Conservation (phyloP, 2,797 vertebrate species). For the Hippocampus kuda region DNA sequence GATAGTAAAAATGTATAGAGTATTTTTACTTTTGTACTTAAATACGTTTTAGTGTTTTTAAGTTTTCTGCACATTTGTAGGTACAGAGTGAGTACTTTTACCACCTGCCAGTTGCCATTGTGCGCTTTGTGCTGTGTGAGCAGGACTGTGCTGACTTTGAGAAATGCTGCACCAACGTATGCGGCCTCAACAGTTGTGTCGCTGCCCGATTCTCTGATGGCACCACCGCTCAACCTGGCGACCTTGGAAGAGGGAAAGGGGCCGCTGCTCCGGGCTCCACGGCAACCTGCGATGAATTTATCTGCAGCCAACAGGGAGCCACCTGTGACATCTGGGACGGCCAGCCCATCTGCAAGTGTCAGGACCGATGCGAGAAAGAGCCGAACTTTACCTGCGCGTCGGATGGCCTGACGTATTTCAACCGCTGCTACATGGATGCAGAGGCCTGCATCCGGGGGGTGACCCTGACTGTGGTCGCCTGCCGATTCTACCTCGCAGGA, state of each 20-base stretch:
- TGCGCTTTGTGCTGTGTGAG: slow-evolving; percentile 10
- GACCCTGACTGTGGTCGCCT: slow-evolving; percentile 76
- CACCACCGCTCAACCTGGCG: slow-evolving; percentile 48
- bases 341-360: slow-evolving; percentile 91
- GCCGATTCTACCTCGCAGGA: slow-evolving; percentile 83
- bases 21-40: neutral
- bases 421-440: slow-evolving; percentile 95
- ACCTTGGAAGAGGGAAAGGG: slow-evolving; percentile 29
- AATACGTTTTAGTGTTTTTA: neutral
- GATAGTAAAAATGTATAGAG: too few species aligned
- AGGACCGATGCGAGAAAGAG: slow-evolving; percentile 90
- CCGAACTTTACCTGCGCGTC: slow-evolving; percentile 95
- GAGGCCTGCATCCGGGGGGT: slow-evolving; percentile 86
- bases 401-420: slow-evolving; percentile 94
- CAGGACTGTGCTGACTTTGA: slow-evolving; percentile 87
- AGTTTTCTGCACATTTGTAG: too few species aligned
- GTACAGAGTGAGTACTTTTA: neutral
- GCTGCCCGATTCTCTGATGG: slow-evolving; percentile 81
- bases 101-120: neutral
- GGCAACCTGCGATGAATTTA: slow-evolving; percentile 80
- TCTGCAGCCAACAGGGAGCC: slow-evolving; percentile 87
- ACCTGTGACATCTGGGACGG: slow-evolving; percentile 92
- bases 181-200: slow-evolving; percentile 89
- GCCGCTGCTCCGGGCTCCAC: slow-evolving; percentile 14
- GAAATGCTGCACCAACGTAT: slow-evolving; percentile 96